Conservation (phyloP, 2,888 invertebrate genomes). For the Poecilus cupreus region DNA sequence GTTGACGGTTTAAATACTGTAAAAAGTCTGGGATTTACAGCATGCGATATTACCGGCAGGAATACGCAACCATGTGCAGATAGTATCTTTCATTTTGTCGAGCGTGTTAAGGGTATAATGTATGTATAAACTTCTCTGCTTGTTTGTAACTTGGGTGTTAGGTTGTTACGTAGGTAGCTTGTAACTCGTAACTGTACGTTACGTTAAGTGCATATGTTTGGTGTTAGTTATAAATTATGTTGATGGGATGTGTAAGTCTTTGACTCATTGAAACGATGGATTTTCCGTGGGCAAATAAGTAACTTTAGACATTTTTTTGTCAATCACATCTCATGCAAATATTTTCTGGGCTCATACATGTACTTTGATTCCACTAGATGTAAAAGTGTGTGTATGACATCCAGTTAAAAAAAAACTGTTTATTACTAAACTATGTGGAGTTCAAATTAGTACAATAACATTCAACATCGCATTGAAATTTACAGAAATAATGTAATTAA, state of each 20-base stretch:
- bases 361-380: too few species aligned
- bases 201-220: slow-evolving; percentile 16
- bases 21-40: slow-evolving; percentile 40
- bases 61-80: slow-evolving; percentile 7
- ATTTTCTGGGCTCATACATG: too few species aligned
- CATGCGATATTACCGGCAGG: slow-evolving; percentile 19
- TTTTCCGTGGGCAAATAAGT: too few species aligned
- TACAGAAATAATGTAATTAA: too few species aligned
- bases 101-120: slow-evolving; percentile 26
- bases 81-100: slow-evolving; percentile 41
- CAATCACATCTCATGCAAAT: too few species aligned
- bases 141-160: slow-evolving; percentile 29
- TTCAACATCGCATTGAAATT: too few species aligned
- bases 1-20: slow-evolving; percentile 48
- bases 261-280: neutral
- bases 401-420: too few species aligned
- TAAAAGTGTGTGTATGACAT: too few species aligned
- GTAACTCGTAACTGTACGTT: neutral
- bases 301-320: too few species aligned
- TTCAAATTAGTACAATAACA: too few species aligned
- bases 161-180: slow-evolving; percentile 41
- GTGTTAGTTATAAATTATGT: slow-evolving; percentile 26
- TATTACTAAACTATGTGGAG: too few species aligned
- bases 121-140: slow-evolving; percentile 38
- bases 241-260: neutral